These are phyloP conservation scores for Pammene aurita DNA, from an alignment of 2,888 invertebrate genomes.

Conservation along the genomic window DNA sequence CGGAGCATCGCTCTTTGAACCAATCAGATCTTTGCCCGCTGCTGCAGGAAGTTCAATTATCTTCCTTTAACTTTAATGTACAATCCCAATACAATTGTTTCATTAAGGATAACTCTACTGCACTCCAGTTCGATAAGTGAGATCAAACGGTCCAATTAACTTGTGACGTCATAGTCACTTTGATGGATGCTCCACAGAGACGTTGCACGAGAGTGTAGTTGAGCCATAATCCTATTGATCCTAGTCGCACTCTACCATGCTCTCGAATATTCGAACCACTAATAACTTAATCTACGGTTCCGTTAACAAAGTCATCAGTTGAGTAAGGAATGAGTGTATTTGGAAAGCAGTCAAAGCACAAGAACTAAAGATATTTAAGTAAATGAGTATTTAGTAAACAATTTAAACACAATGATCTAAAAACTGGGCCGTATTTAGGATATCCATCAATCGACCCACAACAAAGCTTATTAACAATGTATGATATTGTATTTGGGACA, in stretches of 20 bases:
- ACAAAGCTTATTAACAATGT: conserved; percentile 67
- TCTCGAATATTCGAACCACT: background rate
- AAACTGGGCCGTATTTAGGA: conserved; percentile 45
- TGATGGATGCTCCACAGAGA: conserved; percentile 2
- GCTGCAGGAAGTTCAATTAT: conserved; percentile 82
- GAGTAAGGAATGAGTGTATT: background rate
- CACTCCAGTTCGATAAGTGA: conserved; percentile 71
- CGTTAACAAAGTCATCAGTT: background rate
- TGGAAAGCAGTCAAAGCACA: conserved; percentile 6
- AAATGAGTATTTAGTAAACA: too few relatives aligned
- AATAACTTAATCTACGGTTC: background rate
- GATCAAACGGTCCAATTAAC: conserved; percentile 71
- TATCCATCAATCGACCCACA: conserved; percentile 58
- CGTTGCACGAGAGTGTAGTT: background rate
- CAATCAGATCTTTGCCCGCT: conserved; percentile 63
- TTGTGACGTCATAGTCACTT: conserved; percentile 44
- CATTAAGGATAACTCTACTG: conserved; percentile 76
- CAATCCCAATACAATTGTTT: conserved; percentile 81
- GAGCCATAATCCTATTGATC: background rate
- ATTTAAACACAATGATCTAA: conserved; percentile 16
- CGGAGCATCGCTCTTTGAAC: conserved; percentile 66
- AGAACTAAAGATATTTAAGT: too few relatives aligned
- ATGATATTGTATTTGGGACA: conserved; percentile 69
- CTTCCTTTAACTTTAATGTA: conserved; percentile 78
- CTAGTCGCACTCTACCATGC: background rate